Evolutionary conservation across 37 sponge, comb jelly and placozoan genomes (phyloP).

Genomic region (Lycopodina hypogea): DNA sequence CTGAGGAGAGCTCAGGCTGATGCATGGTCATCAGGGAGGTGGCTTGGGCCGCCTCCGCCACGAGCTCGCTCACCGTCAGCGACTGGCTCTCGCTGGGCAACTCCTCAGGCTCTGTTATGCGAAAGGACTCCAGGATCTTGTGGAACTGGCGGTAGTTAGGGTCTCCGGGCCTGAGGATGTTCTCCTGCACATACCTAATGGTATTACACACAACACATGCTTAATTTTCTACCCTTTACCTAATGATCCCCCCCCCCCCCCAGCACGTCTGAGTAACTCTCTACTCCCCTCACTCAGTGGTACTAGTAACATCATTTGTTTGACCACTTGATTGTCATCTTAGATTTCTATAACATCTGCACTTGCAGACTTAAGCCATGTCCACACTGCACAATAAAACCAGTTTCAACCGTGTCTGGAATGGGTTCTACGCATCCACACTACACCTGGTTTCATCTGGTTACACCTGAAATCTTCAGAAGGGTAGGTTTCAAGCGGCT

Average conservation of each 20-base stretch:
- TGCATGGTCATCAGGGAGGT: constrained; percentile 7
- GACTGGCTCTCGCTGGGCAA: neutral
- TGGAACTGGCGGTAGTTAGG: constrained; percentile 66
- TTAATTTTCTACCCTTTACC: no score
- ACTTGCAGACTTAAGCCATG: no score
- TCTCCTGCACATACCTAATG: constrained; percentile 77
- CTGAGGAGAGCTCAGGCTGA: constrained; percentile 5
- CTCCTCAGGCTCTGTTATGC: constrained; percentile 36
- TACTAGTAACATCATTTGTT: no score
- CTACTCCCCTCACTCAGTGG: neutral
- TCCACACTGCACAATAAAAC: no score
- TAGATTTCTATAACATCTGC: no score
- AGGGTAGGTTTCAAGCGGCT: no score
- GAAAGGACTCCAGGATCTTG: constrained; percentile 84
- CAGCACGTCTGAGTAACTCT: neutral
- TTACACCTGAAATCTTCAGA: no score
- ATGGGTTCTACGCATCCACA: no score
- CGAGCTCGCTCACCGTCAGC: neutral
- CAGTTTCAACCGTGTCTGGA: no score
- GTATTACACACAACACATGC: neutral
- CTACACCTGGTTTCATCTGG: no score
- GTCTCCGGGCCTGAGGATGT: constrained; percentile 49
- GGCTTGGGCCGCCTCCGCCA: neutral
- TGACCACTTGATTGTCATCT: no score
- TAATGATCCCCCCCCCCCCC: no score